Conservation (phyloP, 2,888 invertebrate genomes). For the Nowickia ferox region DNA sequence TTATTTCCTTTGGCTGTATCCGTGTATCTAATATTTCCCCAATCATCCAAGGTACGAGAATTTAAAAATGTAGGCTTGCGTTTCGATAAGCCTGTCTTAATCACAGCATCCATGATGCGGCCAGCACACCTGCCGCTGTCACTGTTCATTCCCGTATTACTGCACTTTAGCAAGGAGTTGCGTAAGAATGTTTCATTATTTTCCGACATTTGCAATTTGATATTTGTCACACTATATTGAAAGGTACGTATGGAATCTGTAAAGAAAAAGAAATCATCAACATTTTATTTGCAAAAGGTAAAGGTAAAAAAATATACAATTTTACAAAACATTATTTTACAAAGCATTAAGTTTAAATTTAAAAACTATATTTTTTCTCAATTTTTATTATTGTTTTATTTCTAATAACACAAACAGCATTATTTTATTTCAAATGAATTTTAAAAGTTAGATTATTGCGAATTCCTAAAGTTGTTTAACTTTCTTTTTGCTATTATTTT, state of each 20-base stretch:
- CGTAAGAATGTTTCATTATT: slow-evolving; percentile 71
- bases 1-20: slow-evolving; percentile 81
- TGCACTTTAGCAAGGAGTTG: slow-evolving; percentile 55
- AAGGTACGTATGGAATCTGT: slow-evolving; percentile 71
- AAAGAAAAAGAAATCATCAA: slow-evolving; percentile 45
- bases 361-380: neutral
- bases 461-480: slow-evolving; percentile 7
- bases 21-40: slow-evolving; percentile 78
- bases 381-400: slow-evolving; percentile 29
- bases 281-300: neutral
- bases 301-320: neutral
- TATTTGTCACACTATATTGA: slow-evolving; percentile 71
- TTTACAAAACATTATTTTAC: slow-evolving; percentile 1
- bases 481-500: slow-evolving; percentile 38
- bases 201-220: slow-evolving; percentile 68
- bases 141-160: slow-evolving; percentile 1
- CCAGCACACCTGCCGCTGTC: neutral
- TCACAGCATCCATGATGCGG: slow-evolving; percentile 27
- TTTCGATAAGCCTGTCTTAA: slow-evolving; percentile 74
- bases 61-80: slow-evolving; percentile 77
- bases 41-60: slow-evolving; percentile 78
- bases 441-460: neutral
- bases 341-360: neutral
- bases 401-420: slow-evolving; percentile 5
- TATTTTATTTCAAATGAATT: slow-evolving; percentile 16